Percentiles rank a stretch among this genome's conserved stretches.
These are phyloP conservation scores for Lophotriccus pileatus DNA, from an alignment of 2,797 vertebrate genomes.

Conservation along the genomic window DNA sequence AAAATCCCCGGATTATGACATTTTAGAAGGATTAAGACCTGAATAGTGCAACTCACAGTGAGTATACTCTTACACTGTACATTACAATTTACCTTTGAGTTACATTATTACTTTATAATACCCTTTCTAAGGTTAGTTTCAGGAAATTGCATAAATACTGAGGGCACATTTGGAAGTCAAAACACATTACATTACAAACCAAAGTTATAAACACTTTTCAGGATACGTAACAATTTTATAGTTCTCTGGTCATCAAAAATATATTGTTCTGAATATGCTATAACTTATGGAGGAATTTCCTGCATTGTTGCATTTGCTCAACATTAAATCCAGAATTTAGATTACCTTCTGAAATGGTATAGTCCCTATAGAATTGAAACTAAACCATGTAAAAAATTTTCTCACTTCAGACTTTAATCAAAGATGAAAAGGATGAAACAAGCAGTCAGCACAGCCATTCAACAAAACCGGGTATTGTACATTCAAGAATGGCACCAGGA, in stretches of 20 bases:
- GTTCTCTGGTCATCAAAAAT: not conserved
- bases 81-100: not conserved
- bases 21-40: constrained; percentile 18
- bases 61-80: not conserved
- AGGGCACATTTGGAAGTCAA: not conserved
- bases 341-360: not conserved
- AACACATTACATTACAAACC: not conserved
- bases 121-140: not conserved
- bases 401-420: constrained; percentile 52
- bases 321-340: not conserved
- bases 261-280: not conserved
- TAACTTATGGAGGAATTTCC: not conserved
- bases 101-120: not conserved
- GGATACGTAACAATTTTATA: not conserved
- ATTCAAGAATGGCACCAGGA: constrained; percentile 30
- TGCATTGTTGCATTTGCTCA: not conserved
- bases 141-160: not conserved
- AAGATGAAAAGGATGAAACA: constrained; percentile 48
- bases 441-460: not conserved
- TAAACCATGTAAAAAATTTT: not conserved
- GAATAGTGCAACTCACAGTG: not conserved
- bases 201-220: not conserved
- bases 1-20: constrained; percentile 38
- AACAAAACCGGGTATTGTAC: constrained; percentile 26
- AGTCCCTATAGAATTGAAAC: not conserved